These are phyloP conservation scores for Urocynchramus pylzowi DNA, from an alignment of 2,113 vertebrate species.

Conservation along the genomic window DNA sequence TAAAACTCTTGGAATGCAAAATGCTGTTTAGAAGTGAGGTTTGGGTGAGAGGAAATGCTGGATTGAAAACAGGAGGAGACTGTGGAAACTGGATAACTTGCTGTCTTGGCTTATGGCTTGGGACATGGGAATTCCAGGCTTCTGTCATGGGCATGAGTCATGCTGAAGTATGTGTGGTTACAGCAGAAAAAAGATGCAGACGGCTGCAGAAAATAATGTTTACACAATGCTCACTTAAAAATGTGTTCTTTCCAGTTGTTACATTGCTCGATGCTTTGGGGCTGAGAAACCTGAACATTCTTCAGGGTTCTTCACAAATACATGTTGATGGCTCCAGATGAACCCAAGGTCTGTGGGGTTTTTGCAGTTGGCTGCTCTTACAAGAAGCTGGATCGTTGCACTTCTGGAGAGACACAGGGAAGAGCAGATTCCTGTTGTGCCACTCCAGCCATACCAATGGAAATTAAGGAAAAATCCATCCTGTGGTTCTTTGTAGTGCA, in stretches of 20 bases:
- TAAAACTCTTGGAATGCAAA: not conserved
- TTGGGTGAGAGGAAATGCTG: not conserved
- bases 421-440: not conserved
- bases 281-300: not conserved
- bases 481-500: not conserved
- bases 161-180: constrained; percentile 12
- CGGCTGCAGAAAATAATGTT: not conserved
- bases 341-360: not conserved
- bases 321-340: not conserved
- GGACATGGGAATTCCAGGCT: constrained; percentile 1
- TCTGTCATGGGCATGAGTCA: constrained; percentile 5
- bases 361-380: not conserved
- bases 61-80: not conserved
- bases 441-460: not conserved
- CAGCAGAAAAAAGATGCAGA: constrained; percentile 29
- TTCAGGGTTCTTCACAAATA: not conserved
- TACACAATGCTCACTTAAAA: not conserved
- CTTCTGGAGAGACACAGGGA: not conserved
- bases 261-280: not conserved
- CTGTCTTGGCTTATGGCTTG: not conserved
- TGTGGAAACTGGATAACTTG: not conserved
- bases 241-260: not conserved
- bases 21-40: not conserved
- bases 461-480: not conserved
- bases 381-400: not conserved